Evolutionary conservation across 1,140 invertebrate genomes (phyloP), one percentile per base, ranked within the genome.

Genomic region (Polypedilum vanderplanki): DNA sequence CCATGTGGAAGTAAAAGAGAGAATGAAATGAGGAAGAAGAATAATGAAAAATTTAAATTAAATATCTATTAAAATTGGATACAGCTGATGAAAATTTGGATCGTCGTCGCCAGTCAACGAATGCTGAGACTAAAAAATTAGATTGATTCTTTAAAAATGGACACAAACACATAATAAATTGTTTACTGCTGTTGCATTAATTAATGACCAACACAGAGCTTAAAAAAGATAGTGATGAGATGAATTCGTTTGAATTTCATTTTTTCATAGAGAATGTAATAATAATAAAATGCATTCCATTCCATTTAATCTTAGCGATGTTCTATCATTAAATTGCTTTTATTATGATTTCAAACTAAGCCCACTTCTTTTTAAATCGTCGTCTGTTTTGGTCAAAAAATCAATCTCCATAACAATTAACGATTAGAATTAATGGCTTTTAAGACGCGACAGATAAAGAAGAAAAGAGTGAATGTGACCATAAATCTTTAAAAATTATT

Each of bases 141-240:
- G 41, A 46, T 1, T n/a, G 46, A 33, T 33, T 33, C 24, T 33
- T 33, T 3, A 57, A 12, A 57, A n/a, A n/a, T 57, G 15, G 46
- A 57, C n/a, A 57, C 46, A 57, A 57, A n/a, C 65, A 70, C 65
- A 70, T 70, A 70, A 70, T 70, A 70, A 70, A 70, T 70, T 70
- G 65, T 70, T 70, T 70, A 70, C 65, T 22, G 20, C 18, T 70
- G 65, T 70, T 70, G 65, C 65, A 70, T 70, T 70, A 70, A 70
- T 70, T 70, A 70, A 70, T 70, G 20, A 70, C 10, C 18, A 70
- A 70, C 65, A 70, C 8, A 57, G 46, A 57, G n/a, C n/a, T n/a
- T n/a, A n/a, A n/a, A n/a, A n/a, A n/a, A 57, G n/a, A 17, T 57
- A 57, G 24, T 3, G 24, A 33, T n/a, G 5, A 33, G 24, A 5